phyloP scores from a whole-genome alignment of 1,140 invertebrate genomes.

The Gonioctena quinquepunctata region DNA sequence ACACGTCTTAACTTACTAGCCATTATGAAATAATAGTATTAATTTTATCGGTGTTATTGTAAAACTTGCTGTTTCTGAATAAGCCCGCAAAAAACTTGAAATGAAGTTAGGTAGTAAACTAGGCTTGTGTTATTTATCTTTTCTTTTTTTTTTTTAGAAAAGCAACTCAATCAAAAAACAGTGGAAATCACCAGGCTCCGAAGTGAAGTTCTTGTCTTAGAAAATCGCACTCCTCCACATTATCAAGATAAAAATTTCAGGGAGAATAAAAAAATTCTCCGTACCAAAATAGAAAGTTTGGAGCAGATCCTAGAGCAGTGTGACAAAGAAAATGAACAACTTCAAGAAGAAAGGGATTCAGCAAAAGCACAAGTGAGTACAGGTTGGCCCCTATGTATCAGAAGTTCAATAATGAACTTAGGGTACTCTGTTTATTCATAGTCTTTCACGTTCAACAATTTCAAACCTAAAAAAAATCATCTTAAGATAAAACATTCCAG shows the following conservation, averaged over 20 bases:
- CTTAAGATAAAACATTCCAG: no score
- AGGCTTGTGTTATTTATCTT: neutral
- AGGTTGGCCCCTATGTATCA: neutral
- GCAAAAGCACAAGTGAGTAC: conserved; percentile 29
- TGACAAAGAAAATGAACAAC: conserved; percentile 39
- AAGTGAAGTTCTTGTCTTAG: conserved; percentile 34
- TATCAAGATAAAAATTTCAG: conserved; percentile 27
- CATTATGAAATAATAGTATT: no score
- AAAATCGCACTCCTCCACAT: conserved; percentile 37
- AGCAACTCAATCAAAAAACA: conserved; percentile 36
- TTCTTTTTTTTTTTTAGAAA: conserved; percentile 27
- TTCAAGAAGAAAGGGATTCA: conserved; percentile 38
- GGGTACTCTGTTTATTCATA: no score
- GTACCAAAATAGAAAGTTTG: conserved; percentile 39
- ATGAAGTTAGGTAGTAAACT: no score
- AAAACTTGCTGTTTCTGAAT: no score
- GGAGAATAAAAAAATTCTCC: conserved; percentile 33
- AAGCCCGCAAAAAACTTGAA: no score
- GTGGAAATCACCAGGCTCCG: conserved; percentile 36
- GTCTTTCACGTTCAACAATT: no score
- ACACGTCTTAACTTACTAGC: no score
- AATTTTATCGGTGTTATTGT: no score
- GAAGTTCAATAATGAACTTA: no score
- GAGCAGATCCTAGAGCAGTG: conserved; percentile 45
- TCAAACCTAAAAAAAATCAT: neutral